These are phyloP conservation scores for Procambarus clarkii DNA, from an alignment of 1,140 invertebrate genomes.

Conservation along the genomic window DNA sequence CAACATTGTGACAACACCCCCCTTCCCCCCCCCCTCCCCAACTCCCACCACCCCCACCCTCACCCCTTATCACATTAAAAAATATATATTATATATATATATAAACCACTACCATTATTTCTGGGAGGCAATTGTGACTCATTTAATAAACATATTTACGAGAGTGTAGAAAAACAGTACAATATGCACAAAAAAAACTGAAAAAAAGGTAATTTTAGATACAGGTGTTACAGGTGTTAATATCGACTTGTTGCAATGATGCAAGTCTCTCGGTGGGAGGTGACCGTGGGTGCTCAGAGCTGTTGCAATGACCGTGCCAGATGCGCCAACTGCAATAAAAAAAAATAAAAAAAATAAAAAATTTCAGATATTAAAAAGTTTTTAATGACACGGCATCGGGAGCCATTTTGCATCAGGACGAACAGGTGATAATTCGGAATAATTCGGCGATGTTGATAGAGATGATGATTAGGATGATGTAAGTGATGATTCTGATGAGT, in stretches of 20 bases:
- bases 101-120: slow-evolving; percentile 29
- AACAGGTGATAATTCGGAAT: background rate
- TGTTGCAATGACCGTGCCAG: background rate
- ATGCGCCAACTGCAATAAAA: background rate
- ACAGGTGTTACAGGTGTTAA: background rate
- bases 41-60: too few relatives aligned
- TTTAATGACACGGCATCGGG: too few relatives aligned
- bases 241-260: slow-evolving; percentile 16
- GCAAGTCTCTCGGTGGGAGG: background rate
- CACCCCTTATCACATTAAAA: background rate
- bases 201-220: slow-evolving; percentile 2
- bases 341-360: background rate
- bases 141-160: slow-evolving; percentile 51
- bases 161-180: background rate
- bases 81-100: background rate
- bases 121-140: slow-evolving; percentile 45
- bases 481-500: too few relatives aligned
- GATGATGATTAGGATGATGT: background rate
- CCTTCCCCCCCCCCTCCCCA: too few relatives aligned
- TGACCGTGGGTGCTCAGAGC: too few relatives aligned
- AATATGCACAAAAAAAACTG: background rate
- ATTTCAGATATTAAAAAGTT: background rate
- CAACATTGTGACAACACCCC: background rate
- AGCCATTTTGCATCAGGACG: too few relatives aligned
- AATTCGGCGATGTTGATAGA: background rate